Evolutionary conservation across 2,113 vertebrate genomes (phyloP), one percentile per base, ranked within the genome.

Genomic region (Triplophysa tibetana): DNA sequence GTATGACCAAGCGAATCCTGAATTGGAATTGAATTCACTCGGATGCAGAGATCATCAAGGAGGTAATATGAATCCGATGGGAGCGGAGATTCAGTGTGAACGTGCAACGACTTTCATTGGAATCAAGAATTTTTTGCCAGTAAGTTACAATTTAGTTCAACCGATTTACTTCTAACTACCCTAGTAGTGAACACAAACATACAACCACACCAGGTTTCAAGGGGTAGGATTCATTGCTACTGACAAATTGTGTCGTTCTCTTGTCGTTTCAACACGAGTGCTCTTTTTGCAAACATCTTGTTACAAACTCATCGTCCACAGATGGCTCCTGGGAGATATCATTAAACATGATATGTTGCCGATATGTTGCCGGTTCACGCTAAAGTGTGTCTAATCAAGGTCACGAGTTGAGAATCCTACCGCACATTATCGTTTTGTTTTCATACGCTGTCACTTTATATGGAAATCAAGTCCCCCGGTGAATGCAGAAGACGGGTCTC

Each of bases 381-480:
- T n/a, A 16, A 78, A 10, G 68, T 65, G n/a, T 66, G n/a, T 41
- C 78, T 66, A 21, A 81, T 79, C 79, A 81, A 79, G 83, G 75
- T 77, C 75, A 75, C 58, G 48, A 43, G 48, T 50, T 67, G 54
- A n/a, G 72, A 72, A 61, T 77, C 68, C 6, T 52, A 66, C 68
- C 8, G 54, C 45, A 72, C 23, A 48, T 82, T 61, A 70, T 33
- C 21, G 48, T 66, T 56, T 82, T 85, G 83, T 82, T 81, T 83
- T 83, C 67, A 24, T 61, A 75, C 79, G 60, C 64, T 81, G 77
- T 79, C 76, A 81, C 79, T 83, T 85, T 81, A 76, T 65, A 83
- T 85, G 82, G 66, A 79, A 85, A 85, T 85, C 66, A 24, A 63
- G 72, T 81, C 79, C 79, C 54, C 75, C 58, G 76, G 70, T 72